Evolutionary conservation across 2,888 invertebrate genomes (phyloP), one percentile per base, ranked within the genome.

Genomic region (Pristionchus japonicus): DNA sequence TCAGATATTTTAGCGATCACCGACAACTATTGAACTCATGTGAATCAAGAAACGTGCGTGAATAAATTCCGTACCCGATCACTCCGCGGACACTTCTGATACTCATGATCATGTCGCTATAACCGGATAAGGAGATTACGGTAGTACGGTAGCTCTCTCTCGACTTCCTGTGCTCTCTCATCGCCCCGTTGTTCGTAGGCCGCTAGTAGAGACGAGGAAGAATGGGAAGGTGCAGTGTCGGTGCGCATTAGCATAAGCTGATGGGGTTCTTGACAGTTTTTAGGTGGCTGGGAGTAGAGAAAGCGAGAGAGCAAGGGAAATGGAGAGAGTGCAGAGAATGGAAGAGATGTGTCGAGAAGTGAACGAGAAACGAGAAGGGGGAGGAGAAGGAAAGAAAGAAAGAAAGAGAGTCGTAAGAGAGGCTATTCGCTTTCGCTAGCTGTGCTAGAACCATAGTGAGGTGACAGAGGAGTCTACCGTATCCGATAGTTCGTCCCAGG

Each of bases 141-240:
- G 70, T n/a, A 37, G 31, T 77, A 77, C 77, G 77, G 77, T 77
- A 77, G 77, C 34, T 9, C 17, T 52, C 37, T 82, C 82, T 34
- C 52, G 13, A 31, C 34, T 27, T 17, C 3, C 9, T 47, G n/a
- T 47, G 27, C 4, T 80, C 80, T 57, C 82, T 57, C 37, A 31
- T 11, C 34, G n/a, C 47, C n/a, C 47, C 34, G 27, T 49, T 0
- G 49, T 23, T 9, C 31, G 82, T 82, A 23, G 34, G 11, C 52
- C 52, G n/a, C n/a, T n/a, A 82, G 20, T 4, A 6, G 13, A n/a
- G 40, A 40, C 74, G 74, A 7, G 40, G 23, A 67, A 11, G 74
- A 34, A 37, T 34, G 31, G 13, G 27, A 23, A 15, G 77, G 77
- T 47, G 47, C 77, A 77, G 43, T n/a, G 77, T 4, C 77, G 77